phyloP scores from a whole-genome alignment of 2,797 vertebrate species.

The Catharus ustulatus region DNA sequence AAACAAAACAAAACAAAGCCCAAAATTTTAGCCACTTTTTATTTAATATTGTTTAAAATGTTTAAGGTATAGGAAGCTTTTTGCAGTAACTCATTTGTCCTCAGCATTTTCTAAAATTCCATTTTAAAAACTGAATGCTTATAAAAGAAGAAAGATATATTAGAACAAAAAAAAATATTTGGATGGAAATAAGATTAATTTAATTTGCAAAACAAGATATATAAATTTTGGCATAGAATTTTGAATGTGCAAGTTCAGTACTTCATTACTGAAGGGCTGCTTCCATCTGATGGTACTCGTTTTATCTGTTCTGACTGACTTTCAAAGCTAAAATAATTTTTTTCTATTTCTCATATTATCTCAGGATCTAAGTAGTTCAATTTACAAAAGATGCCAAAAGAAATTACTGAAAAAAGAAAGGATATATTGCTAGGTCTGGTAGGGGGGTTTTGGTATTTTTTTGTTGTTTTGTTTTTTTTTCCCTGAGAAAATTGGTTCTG shows the following conservation, averaged over 20 bases:
- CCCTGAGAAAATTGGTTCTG: neutral
- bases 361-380: neutral
- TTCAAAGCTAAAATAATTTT: neutral
- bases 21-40: neutral
- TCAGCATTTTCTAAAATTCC: neutral
- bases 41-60: neutral
- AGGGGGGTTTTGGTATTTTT: neutral
- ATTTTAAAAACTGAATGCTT: neutral
- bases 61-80: neutral
- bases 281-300: neutral
- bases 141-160: neutral
- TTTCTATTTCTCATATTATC: neutral
- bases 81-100: neutral
- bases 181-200: neutral
- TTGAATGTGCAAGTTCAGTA: neutral
- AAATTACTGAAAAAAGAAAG: fast-evolving
- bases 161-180: neutral
- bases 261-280: neutral
- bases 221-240: neutral
- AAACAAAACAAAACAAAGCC: neutral
- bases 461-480: too few species aligned
- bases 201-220: neutral
- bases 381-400: neutral
- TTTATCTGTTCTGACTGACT: neutral
- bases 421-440: neutral